Base-by-base conservation (phyloP, 2,888 invertebrate species). In the Desoria tigrina region DNA sequence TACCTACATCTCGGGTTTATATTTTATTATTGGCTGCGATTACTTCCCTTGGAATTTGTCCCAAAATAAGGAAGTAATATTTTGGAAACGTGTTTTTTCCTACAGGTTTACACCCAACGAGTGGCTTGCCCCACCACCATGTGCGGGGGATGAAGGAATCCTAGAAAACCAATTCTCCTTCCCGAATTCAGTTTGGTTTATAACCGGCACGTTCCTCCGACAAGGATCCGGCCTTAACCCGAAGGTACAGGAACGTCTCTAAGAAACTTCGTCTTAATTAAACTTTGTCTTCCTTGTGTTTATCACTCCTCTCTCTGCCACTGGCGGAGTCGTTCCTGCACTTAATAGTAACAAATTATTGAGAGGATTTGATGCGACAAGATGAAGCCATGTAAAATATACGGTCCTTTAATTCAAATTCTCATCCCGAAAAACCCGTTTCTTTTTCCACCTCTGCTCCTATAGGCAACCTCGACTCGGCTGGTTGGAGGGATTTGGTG, bases 401-500 rank as follows among this genome's bases (percentile, higher is more conserved):
- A 4, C n/a, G n/a, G 4, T 32, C 32, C 32, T 32, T 32, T 32
- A 32, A 32, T 32, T 32, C 11, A 11, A 7, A 32, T 32, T 32
- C 32, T 32, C 32, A 11, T 23, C 23, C 7, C 6, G 23, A 51
- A 27, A 45, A 45, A 45, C 6, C 24, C 28, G 23, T 45, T 14
- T 59, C 58, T 54, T n/a, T n/a, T n/a, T n/a, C n/a, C n/a, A n/a
- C n/a, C n/a, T n/a, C n/a, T n/a, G n/a, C n/a, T n/a, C n/a, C n/a
- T 23, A 3, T 58, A 92, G 92, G 92, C 92, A 2, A 90, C 92
- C 1, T 92, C 92, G 4, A 98, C 98, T 0, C 84, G 98, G 61
- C 92, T 98, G 73, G 95, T 98, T 6, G 95, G 96, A 11, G 95
- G 92, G 0, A 92, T 94, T 77, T 99, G 98, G 98, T 99, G 98